Percentiles rank a stretch among this genome's conserved stretches.
Evolutionary conservation across 2,888 invertebrate species (phyloP).

Genomic region (Euplexia lucipara): DNA sequence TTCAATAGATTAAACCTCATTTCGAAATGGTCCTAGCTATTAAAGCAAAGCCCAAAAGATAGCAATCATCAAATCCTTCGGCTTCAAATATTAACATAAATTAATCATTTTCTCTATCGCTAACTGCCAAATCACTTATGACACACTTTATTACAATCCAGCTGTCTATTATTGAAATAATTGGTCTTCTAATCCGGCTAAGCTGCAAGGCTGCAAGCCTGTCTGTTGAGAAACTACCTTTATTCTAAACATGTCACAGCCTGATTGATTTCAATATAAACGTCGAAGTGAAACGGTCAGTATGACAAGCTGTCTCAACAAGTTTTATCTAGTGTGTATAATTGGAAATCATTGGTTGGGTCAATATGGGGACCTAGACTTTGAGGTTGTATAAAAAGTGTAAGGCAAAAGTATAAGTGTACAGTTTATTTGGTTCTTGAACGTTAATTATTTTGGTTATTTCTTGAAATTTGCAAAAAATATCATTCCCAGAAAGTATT

Average conservation of each 20-base stretch:
- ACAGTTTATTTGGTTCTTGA: neutral
- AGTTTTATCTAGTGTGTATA: conserved; percentile 22
- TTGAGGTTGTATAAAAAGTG: conserved; percentile 27
- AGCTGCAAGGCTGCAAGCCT: conserved; percentile 17
- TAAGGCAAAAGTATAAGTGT: neutral
- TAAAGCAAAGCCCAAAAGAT: conserved; percentile 27
- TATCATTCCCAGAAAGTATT: too few species aligned
- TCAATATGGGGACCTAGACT: conserved; percentile 15
- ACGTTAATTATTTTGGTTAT: too few species aligned
- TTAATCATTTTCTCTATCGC: conserved; percentile 16
- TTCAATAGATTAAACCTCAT: conserved; percentile 7
- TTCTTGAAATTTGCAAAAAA: too few species aligned
- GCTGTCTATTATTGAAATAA: conserved; percentile 40
- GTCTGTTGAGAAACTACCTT: conserved; percentile 40
- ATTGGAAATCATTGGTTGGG: conserved; percentile 27
- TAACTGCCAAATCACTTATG: conserved; percentile 8
- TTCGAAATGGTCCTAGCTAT: conserved; percentile 14
- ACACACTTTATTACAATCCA: conserved; percentile 23
- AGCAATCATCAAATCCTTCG: conserved; percentile 20
- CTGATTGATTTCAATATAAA: conserved; percentile 51
- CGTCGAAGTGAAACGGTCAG: conserved; percentile 32
- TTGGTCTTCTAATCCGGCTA: conserved; percentile 43
- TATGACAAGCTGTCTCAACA: conserved; percentile 52
- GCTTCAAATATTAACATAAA: conserved; percentile 41
- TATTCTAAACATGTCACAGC: conserved; percentile 44